Evolutionary conservation across 2,797 vertebrate species (phyloP).

Genomic region (Hylomyscus alleni): DNA sequence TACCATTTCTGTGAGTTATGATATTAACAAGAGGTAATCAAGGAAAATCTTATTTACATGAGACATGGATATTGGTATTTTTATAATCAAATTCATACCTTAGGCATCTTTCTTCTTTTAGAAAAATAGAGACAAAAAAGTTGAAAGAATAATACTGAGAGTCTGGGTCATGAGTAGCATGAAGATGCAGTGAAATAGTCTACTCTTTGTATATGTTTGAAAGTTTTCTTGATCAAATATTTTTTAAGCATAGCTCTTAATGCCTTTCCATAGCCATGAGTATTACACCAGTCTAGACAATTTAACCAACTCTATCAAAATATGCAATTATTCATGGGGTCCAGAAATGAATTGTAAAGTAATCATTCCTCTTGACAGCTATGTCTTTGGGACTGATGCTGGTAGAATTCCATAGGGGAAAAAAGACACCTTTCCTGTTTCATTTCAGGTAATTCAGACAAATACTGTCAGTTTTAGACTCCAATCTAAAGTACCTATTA

Average conservation of each 20-base stretch:
- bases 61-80: not conserved
- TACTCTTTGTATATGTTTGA: not conserved
- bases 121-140: not conserved
- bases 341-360: not conserved
- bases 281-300: not conserved
- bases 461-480: not conserved
- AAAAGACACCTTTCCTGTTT: not conserved
- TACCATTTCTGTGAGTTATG: not conserved
- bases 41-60: not conserved
- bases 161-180: not conserved
- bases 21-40: not conserved
- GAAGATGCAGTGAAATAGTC: not conserved
- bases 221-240: constrained; percentile 7
- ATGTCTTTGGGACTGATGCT: not conserved
- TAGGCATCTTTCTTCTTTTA: not conserved
- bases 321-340: not conserved
- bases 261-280: not conserved
- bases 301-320: not conserved
- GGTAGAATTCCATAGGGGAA: not conserved
- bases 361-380: not conserved
- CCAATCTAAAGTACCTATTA: not conserved
- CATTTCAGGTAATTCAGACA: constrained; percentile 10
- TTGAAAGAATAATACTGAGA: not conserved
- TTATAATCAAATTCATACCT: not conserved
- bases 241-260: not conserved